Percentiles rank a stretch among this genome's conserved stretches.
Evolutionary conservation across 23 tunicate genomes (phyloP).

Genomic region (Halocynthia roretzi): DNA sequence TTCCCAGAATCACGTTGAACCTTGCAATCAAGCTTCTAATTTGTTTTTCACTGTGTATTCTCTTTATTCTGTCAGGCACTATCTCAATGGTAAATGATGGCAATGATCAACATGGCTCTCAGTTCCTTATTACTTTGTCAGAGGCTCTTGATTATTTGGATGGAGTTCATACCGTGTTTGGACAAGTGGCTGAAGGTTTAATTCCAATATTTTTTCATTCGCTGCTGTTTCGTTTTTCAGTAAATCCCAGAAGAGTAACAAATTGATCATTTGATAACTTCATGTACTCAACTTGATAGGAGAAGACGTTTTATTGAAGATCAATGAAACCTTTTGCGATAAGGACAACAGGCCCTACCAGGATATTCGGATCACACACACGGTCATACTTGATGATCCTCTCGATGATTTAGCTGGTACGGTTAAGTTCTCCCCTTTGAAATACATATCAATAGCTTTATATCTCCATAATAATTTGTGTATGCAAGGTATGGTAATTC

Average conservation of each 20-base stretch:
- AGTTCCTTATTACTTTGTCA: slow-evolving; percentile 82
- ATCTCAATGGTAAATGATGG: slow-evolving; percentile 98
- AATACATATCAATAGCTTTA: neutral
- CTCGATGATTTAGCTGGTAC: slow-evolving; percentile 83
- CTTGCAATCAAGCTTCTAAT: too few species aligned
- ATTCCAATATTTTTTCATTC: slow-evolving; percentile 1
- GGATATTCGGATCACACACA: slow-evolving; percentile 96
- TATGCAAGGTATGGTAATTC: slow-evolving; percentile 55
- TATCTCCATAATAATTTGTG: slow-evolving; percentile 2
- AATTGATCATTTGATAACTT: neutral
- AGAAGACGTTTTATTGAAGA: slow-evolving; percentile 68
- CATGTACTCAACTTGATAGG: slow-evolving; percentile 23
- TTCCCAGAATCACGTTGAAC: too few species aligned
- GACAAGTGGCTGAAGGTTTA: slow-evolving; percentile 88
- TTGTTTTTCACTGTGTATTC: neutral
- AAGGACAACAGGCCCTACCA: slow-evolving; percentile 76
- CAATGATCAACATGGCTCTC: slow-evolving; percentile 87
- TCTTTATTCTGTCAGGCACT: slow-evolving; percentile 26
- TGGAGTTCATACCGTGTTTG: slow-evolving; percentile 91
- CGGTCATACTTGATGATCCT: slow-evolving; percentile 90
- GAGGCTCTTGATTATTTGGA: slow-evolving; percentile 78
- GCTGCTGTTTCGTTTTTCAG: neutral
- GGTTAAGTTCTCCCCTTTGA: neutral
- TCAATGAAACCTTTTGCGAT: slow-evolving; percentile 84
- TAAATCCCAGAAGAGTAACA: neutral